Percentiles rank a stretch among this genome's conserved stretches.
Conservation (phyloP, 1,140 invertebrate species). For the Drosophila ogumai region DNA sequence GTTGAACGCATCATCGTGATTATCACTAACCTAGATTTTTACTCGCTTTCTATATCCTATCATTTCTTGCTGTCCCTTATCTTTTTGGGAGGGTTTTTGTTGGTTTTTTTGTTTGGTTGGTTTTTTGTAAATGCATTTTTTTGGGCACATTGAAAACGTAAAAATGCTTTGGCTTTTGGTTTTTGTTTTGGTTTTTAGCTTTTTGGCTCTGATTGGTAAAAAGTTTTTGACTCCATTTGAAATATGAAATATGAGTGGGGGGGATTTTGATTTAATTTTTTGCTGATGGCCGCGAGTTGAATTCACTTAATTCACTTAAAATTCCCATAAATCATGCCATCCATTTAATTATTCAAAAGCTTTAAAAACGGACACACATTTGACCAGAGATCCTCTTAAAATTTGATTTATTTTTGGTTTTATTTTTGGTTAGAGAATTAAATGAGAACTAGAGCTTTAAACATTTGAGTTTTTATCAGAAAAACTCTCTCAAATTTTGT, state of each 20-base stretch:
- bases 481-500: not conserved
- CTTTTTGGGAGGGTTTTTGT: constrained; percentile 1
- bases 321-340: constrained; percentile 36
- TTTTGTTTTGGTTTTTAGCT: constrained; percentile 18
- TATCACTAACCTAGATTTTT: constrained; percentile 76
- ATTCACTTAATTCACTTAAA: constrained; percentile 35
- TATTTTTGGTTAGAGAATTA: not conserved
- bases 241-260: constrained; percentile 46
- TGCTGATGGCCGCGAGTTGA: constrained; percentile 1
- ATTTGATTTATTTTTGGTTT: constrained; percentile 16
- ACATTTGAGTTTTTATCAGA: not conserved
- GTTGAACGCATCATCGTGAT: constrained; percentile 76
- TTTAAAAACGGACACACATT: constrained; percentile 6
- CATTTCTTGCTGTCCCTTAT: not conserved
- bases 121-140: constrained; percentile 66
- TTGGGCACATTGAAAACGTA: constrained; percentile 64
- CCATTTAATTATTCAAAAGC: constrained; percentile 36
- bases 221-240: constrained; percentile 48
- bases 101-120: constrained; percentile 12
- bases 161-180: constrained; percentile 51
- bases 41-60: constrained; percentile 2
- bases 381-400: constrained; percentile 14
- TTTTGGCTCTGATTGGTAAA: constrained; percentile 59
- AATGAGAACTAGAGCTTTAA: not conserved
- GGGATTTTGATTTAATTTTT: constrained; percentile 1